phyloP scores from a whole-genome alignment of 2,113 vertebrate genomes.

The Vicugna pacos region DNA sequence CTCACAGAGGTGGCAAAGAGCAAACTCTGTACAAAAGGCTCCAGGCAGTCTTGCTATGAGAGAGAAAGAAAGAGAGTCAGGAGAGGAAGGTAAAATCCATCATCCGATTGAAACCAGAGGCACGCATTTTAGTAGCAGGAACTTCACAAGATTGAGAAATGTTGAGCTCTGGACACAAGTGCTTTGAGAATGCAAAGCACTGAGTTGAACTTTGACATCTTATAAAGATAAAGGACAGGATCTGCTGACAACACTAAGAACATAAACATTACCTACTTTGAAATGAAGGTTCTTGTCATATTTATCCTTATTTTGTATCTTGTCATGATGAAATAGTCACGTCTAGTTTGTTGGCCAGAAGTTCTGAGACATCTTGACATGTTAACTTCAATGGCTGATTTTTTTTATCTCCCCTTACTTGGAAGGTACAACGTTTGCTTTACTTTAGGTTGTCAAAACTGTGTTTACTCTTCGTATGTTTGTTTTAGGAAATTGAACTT shows the following conservation, averaged over 20 bases:
- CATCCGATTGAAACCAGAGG: neutral
- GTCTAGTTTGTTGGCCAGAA: neutral
- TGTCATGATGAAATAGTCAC: neutral
- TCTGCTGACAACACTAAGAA: neutral
- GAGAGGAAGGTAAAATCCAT: neutral
- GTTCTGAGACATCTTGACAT: neutral
- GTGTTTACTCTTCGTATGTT: neutral
- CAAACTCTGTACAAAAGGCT: neutral
- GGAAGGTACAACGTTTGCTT: neutral
- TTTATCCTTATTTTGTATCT: constrained; percentile 10
- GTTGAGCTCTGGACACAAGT: neutral
- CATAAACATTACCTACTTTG: neutral
- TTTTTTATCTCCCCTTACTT: neutral
- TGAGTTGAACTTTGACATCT: neutral
- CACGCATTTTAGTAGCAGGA: neutral
- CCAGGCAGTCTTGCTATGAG: neutral
- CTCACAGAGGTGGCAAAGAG: neutral
- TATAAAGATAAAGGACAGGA: neutral
- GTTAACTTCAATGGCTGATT: neutral
- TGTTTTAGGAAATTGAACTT: constrained; percentile 12
- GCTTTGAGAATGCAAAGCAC: neutral
- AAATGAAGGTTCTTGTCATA: neutral
- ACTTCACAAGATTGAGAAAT: neutral
- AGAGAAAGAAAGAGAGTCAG: constrained; percentile 27
- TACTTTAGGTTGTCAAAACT: neutral